phyloP scores from a whole-genome alignment of 2,888 invertebrate species.

The Sialis lutaria region DNA sequence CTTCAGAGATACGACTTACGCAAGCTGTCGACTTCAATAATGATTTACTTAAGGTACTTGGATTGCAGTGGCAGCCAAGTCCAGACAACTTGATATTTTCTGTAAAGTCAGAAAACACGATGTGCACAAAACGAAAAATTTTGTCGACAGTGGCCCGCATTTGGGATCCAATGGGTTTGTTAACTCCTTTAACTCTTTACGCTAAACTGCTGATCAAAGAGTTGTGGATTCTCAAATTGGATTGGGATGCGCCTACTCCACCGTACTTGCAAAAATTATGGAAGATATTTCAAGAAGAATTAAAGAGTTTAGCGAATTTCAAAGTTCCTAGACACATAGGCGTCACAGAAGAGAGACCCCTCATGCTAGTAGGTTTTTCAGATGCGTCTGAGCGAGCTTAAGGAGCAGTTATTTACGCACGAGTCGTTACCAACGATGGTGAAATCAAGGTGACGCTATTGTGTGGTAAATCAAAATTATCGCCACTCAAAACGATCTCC shows the following conservation, averaged over 20 bases:
- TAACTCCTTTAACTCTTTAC: slow-evolving; percentile 8
- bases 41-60: slow-evolving; percentile 1
- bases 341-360: no score
- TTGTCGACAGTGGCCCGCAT: slow-evolving; percentile 8
- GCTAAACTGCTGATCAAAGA: slow-evolving; percentile 12
- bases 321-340: no score
- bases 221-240: slow-evolving; percentile 2
- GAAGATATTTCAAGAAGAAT: neutral
- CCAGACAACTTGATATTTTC: neutral
- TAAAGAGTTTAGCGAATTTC: neutral
- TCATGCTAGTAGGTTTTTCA: neutral
- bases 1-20: no score
- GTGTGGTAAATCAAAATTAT: neutral
- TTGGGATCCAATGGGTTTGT: slow-evolving; percentile 11
- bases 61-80: slow-evolving; percentile 2
- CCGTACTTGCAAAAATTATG: no score
- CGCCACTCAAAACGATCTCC: neutral
- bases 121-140: slow-evolving; percentile 11
- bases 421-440: neutral
- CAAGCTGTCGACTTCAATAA: neutral
- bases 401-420: slow-evolving; percentile 1
- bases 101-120: neutral
- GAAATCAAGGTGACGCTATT: neutral
- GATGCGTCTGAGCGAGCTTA: neutral
- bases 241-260: slow-evolving; percentile 5